These are phyloP conservation scores for Pseudochromis fuscus DNA, from an alignment of 2,797 vertebrate species.

Conservation along the genomic window DNA sequence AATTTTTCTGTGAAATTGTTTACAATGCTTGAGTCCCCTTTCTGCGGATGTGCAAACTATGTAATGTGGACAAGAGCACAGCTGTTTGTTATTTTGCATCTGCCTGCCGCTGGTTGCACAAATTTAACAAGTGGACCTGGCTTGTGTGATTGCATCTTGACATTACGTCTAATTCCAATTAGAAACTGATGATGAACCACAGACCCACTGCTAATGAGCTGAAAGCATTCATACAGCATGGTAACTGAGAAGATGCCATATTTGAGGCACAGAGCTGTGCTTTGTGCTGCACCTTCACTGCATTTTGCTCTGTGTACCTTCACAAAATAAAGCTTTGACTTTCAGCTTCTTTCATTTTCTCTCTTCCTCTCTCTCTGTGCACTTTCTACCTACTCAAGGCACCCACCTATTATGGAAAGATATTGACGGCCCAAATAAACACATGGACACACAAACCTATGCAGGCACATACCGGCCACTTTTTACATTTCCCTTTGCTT, in stretches of 20 bases:
- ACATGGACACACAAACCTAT: background rate
- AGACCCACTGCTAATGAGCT: constrained; percentile 23
- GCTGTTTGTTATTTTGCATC: constrained; percentile 1
- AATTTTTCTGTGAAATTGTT: background rate
- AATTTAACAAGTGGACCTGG: constrained; percentile 8
- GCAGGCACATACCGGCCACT: constrained; percentile 6
- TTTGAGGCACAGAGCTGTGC: background rate
- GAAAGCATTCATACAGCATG: constrained; percentile 5
- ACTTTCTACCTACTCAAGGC: constrained; percentile 17
- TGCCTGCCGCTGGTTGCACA: background rate
- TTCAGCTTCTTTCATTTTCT: constrained; percentile 2
- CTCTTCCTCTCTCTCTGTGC: background rate
- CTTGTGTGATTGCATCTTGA: constrained; percentile 31
- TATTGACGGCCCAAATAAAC: constrained; percentile 9
- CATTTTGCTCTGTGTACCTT: background rate
- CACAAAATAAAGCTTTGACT: constrained; percentile 6
- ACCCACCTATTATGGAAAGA: background rate
- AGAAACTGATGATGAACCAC: constrained; percentile 35
- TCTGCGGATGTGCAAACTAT: background rate
- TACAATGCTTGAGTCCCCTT: background rate
- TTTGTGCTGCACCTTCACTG: constrained; percentile 9
- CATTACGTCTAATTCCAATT: constrained; percentile 29
- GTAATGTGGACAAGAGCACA: background rate
- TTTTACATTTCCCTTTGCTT: constrained; percentile 25
- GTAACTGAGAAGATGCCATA: background rate